A percentile compares a stretch with the other conserved stretches of the same genome.
These are phyloP conservation scores for Tenebrio molitor DNA, from an alignment of 1,140 invertebrate species.

Conservation along the genomic window DNA sequence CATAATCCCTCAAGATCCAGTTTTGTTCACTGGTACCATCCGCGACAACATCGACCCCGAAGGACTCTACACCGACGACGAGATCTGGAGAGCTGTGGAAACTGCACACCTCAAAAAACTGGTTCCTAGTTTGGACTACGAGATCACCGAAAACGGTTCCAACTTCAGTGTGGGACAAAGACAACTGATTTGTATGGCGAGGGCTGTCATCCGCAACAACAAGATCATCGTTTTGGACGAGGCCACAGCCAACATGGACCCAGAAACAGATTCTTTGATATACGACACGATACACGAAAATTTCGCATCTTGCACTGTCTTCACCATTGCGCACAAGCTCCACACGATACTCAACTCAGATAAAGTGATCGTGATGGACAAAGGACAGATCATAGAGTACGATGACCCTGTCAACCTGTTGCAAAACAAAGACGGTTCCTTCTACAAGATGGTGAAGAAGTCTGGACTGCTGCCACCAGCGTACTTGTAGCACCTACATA, in stretches of 20 bases:
- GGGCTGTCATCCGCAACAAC: constrained; percentile 74
- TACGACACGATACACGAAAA: constrained; percentile 72
- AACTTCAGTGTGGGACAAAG: constrained; percentile 70
- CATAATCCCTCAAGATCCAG: constrained; percentile 88
- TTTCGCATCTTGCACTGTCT: constrained; percentile 75
- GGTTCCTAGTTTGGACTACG: constrained; percentile 71
- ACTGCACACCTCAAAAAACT: constrained; percentile 77
- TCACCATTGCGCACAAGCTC: constrained; percentile 85
- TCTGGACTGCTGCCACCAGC: constrained; percentile 70
- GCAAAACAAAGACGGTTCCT: constrained; percentile 73
- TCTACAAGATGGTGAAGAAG: constrained; percentile 79
- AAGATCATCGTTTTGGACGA: constrained; percentile 62
- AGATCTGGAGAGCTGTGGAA: constrained; percentile 86
- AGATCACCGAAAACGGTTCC: constrained; percentile 73
- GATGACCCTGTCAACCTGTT: constrained; percentile 78
- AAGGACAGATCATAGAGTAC: constrained; percentile 76
- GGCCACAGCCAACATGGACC: constrained; percentile 71
- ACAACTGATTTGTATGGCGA: constrained; percentile 71
- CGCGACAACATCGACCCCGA: constrained; percentile 91
- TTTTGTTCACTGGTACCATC: constrained; percentile 85
- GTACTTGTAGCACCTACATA: too few relatives aligned
- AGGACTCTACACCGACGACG: constrained; percentile 76
- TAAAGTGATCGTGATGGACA: constrained; percentile 80
- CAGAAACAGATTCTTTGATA: constrained; percentile 73
- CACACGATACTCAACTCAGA: constrained; percentile 88